Evolutionary conservation across 1,140 invertebrate species (phyloP).

Genomic region (Zaprionus kolodkinae): DNA sequence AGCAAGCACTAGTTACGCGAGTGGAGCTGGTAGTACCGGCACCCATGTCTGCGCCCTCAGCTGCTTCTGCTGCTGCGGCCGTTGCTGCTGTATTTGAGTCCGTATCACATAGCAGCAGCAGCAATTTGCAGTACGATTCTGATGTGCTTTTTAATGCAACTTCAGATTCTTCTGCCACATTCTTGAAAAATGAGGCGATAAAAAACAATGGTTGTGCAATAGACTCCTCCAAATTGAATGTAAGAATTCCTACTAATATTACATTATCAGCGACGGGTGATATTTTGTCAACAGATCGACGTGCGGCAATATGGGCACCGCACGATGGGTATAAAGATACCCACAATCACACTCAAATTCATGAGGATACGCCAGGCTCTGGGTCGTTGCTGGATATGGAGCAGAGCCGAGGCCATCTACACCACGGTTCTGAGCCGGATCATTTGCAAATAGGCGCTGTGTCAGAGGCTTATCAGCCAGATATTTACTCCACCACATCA

Average conservation of each 20-base stretch:
- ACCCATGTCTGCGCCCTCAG: conserved; percentile 5
- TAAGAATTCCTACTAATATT: conserved; percentile 74
- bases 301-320: conserved; percentile 60
- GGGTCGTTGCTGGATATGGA: not conserved
- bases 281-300: conserved; percentile 59
- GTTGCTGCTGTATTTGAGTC: not conserved
- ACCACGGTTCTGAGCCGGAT: conserved; percentile 24
- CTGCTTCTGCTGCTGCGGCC: not conserved
- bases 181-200: conserved; percentile 23
- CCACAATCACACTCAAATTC: not conserved
- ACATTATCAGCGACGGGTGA: conserved; percentile 65
- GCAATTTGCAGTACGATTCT: conserved; percentile 32
- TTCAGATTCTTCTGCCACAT: conserved; percentile 26
- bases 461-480: conserved; percentile 33
- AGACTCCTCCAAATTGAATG: conserved; percentile 67
- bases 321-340: conserved; percentile 51
- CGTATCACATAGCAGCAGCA: conserved; percentile 15
- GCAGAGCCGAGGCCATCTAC: conserved; percentile 4
- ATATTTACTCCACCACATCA: conserved; percentile 3
- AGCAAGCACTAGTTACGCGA: conserved; percentile 69
- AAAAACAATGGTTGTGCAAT: conserved; percentile 77
- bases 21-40: conserved; percentile 68
- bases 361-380: not conserved
- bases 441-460: conserved; percentile 28
- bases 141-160: conserved; percentile 30